These are phyloP conservation scores for Pseudomyrmex sp. DNA, from an alignment of 1,140 invertebrate genomes.

Conservation along the genomic window DNA sequence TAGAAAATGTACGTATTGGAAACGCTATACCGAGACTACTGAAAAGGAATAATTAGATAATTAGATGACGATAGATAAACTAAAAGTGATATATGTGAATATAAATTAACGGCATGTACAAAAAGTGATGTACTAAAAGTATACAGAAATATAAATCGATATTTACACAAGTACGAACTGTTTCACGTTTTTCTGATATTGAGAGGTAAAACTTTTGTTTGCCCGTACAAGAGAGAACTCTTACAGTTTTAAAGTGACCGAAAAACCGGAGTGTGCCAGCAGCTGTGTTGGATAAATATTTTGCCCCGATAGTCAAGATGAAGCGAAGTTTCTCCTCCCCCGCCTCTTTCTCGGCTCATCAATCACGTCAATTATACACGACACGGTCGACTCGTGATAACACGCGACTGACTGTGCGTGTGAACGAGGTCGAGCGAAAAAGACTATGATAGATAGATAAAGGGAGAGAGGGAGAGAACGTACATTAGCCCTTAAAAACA, in stretches of 20 bases:
- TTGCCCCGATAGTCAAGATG: conserved; percentile 62
- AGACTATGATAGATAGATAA: conserved; percentile 10
- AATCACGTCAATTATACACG: conserved; percentile 67
- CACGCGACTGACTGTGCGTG: conserved; percentile 23
- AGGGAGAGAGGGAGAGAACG: background rate
- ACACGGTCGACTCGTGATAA: conserved; percentile 61
- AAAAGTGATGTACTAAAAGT: no score
- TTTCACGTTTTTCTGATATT: background rate
- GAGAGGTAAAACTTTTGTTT: no score
- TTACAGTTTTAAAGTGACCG: conserved; percentile 41
- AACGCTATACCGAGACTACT: background rate
- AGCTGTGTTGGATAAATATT: conserved; percentile 67
- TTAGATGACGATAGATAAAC: no score
- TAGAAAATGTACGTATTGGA: conserved; percentile 17
- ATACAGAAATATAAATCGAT: no score
- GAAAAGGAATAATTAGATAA: background rate
- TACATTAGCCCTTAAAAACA: background rate
- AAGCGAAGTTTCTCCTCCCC: conserved; percentile 47
- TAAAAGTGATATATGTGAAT: no score
- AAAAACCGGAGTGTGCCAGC: conserved; percentile 52
- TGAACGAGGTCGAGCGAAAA: conserved; percentile 18
- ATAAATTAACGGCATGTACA: no score
- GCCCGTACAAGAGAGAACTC: background rate
- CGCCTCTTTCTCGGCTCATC: conserved; percentile 57
- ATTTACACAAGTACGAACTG: background rate